These are phyloP conservation scores for Dendrophyllia cribrosa DNA, from an alignment of 64 coral and sea anemone species.

Conservation along the genomic window DNA sequence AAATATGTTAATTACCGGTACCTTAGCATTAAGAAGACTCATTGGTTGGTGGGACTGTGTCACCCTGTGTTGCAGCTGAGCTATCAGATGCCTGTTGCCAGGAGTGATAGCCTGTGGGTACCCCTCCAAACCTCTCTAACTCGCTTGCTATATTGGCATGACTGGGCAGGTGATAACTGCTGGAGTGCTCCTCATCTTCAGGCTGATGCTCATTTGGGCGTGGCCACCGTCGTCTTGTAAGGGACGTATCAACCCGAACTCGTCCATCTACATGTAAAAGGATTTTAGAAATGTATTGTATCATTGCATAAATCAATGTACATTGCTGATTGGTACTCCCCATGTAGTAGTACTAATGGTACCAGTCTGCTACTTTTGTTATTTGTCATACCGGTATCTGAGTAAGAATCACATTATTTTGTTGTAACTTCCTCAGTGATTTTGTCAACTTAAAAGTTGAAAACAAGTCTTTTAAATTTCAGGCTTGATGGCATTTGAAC, in stretches of 20 bases:
- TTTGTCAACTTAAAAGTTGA: too few relatives aligned
- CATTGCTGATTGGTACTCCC: not conserved
- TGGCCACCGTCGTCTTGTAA: not conserved
- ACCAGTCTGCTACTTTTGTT: too few relatives aligned
- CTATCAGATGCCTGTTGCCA: not conserved
- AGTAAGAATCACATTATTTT: too few relatives aligned
- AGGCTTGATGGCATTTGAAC: too few relatives aligned
- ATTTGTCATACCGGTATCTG: too few relatives aligned
- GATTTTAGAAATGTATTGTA: too few relatives aligned
- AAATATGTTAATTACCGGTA: too few relatives aligned
- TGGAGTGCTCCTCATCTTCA: not conserved
- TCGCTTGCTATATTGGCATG: not conserved
- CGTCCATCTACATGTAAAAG: not conserved
- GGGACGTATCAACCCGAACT: not conserved
- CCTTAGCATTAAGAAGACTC: too few relatives aligned
- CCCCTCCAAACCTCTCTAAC: not conserved
- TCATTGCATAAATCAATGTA: too few relatives aligned
- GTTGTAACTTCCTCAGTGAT: too few relatives aligned
- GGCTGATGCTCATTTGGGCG: not conserved
- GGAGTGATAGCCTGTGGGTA: not conserved
- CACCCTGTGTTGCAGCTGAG: not conserved
- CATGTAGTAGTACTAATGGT: too few relatives aligned
- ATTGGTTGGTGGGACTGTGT: not conserved
- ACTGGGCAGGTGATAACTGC: not conserved
- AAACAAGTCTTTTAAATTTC: too few relatives aligned